phyloP scores from a whole-genome alignment of 2,888 invertebrate species.

The Pyralis farinalis region DNA sequence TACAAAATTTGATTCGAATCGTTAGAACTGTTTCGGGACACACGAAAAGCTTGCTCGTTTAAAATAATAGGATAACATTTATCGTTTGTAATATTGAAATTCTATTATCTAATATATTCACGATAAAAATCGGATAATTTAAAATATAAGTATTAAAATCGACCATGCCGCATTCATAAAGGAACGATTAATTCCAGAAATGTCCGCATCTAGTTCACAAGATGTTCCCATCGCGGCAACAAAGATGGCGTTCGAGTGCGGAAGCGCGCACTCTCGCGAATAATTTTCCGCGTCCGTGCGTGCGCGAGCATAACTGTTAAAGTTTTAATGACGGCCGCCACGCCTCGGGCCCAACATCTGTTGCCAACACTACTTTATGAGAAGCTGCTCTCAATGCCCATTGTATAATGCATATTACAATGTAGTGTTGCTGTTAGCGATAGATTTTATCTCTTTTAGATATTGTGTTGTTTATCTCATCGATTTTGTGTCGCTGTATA shows the following conservation, averaged over 20 bases:
- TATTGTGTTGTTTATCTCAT: neutral
- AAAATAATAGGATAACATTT: too few relatives aligned
- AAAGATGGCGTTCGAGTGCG: slow-evolving; percentile 30
- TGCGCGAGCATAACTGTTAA: slow-evolving; percentile 59
- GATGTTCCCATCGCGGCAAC: slow-evolving; percentile 9
- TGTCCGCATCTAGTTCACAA: slow-evolving; percentile 4
- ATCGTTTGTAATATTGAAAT: too few relatives aligned
- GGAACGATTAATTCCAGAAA: neutral
- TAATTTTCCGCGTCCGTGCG: slow-evolving; percentile 76
- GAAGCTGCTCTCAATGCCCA: slow-evolving; percentile 6
- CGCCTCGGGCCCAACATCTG: slow-evolving; percentile 1
- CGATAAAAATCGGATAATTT: too few relatives aligned
- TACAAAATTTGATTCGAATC: too few relatives aligned
- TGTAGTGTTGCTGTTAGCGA: neutral
- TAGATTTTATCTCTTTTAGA: neutral
- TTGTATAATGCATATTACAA: slow-evolving; percentile 2
- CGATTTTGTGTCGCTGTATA: too few relatives aligned
- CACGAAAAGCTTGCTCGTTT: too few relatives aligned
- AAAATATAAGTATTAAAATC: too few relatives aligned
- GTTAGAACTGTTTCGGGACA: too few relatives aligned
- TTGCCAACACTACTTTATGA: neutral
- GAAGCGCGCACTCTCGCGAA: slow-evolving; percentile 53
- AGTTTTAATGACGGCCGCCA: slow-evolving; percentile 45
- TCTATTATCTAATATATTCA: too few relatives aligned
- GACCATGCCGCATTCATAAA: too few relatives aligned